Evolutionary conservation across 1,140 invertebrate genomes (phyloP).

Genomic region (Panagrolaimus sp.): DNA sequence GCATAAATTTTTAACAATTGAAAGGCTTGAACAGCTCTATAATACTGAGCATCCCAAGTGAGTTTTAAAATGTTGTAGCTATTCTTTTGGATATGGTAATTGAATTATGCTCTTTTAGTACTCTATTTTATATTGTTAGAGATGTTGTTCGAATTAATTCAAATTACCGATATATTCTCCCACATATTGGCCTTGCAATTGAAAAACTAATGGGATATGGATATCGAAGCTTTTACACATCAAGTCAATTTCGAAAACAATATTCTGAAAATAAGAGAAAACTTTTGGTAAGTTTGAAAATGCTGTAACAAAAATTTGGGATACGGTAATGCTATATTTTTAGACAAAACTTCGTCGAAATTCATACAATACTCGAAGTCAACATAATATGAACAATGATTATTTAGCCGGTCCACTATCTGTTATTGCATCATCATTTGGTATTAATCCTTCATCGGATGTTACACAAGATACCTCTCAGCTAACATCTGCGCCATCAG

Average conservation of each 20-base stretch:
- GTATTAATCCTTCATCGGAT: neutral
- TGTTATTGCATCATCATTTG: neutral
- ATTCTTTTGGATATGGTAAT: no score
- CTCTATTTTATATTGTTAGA: constrained; percentile 44
- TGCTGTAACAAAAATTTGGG: no score
- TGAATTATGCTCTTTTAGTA: no score
- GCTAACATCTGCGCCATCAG: constrained; percentile 23
- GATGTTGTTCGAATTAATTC: constrained; percentile 38
- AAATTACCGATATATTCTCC: constrained; percentile 66
- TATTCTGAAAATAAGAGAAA: constrained; percentile 68
- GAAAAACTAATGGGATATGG: constrained; percentile 96
- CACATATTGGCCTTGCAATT: constrained; percentile 89
- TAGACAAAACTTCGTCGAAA: no score
- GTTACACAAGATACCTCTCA: neutral
- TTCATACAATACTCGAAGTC: neutral
- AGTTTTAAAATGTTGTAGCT: no score
- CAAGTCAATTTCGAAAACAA: constrained; percentile 75
- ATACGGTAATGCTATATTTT: no score
- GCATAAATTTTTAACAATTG: constrained; percentile 90
- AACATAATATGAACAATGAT: neutral
- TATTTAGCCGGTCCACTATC: neutral
- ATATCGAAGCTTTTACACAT: constrained; percentile 82
- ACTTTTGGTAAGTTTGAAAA: no score
- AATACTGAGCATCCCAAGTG: constrained; percentile 65
- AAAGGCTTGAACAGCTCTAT: constrained; percentile 86